Evolutionary conservation across 2,888 invertebrate genomes (phyloP).

Genomic region (Hylaea fasciaria): DNA sequence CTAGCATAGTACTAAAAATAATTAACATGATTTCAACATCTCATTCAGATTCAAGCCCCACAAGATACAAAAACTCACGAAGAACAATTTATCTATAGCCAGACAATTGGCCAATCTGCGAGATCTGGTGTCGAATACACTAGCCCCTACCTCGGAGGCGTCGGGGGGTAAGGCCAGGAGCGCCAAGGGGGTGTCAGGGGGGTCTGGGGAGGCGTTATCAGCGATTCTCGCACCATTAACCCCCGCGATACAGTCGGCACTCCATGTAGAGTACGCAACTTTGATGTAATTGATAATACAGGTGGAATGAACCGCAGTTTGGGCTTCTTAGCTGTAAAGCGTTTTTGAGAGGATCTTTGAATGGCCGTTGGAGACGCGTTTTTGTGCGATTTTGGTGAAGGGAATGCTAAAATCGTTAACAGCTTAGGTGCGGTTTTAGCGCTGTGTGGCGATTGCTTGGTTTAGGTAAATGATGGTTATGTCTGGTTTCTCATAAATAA

Average conservation of each 20-base stretch:
- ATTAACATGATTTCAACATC: not conserved
- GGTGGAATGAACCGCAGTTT: slow-evolving; percentile 48
- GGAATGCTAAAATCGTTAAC: too few relatives aligned
- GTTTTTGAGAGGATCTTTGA: slow-evolving; percentile 15
- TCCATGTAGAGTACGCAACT: slow-evolving; percentile 73
- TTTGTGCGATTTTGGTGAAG: not conserved
- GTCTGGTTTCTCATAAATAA: too few relatives aligned
- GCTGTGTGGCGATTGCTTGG: not conserved
- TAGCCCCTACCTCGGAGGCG: slow-evolving; percentile 36
- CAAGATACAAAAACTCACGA: slow-evolving; percentile 3
- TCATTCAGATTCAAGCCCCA: too few relatives aligned
- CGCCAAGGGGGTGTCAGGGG: slow-evolving; percentile 23
- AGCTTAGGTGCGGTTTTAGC: not conserved
- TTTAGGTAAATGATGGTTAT: too few relatives aligned
- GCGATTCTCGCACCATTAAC: slow-evolving; percentile 78
- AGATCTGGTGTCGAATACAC: slow-evolving; percentile 66
- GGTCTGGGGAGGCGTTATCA: slow-evolving; percentile 61
- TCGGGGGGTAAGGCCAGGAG: slow-evolving; percentile 30
- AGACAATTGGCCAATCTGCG: slow-evolving; percentile 73
- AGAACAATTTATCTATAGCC: slow-evolving; percentile 67
- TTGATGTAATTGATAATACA: slow-evolving; percentile 66
- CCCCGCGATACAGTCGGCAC: slow-evolving; percentile 79
- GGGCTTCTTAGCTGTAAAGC: slow-evolving; percentile 33
- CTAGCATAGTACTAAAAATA: too few relatives aligned
- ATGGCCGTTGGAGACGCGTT: not conserved